Evolutionary conservation across 2,797 vertebrate species (phyloP).

Genomic region (Lagocephalus sceleratus): DNA sequence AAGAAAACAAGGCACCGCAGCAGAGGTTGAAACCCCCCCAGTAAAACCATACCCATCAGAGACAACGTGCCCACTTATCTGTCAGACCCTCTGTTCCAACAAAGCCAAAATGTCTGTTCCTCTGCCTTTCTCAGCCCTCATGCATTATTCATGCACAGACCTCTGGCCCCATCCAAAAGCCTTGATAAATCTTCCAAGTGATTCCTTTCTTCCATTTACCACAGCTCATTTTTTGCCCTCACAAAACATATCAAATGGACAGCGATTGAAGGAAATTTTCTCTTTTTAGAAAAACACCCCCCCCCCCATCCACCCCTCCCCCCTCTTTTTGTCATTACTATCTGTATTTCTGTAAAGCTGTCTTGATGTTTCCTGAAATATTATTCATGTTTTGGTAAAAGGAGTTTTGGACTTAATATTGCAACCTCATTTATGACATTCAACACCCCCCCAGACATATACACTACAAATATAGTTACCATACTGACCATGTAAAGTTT

Average conservation of each 20-base stretch:
- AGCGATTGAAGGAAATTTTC: constrained; percentile 61
- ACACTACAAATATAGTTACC: no score
- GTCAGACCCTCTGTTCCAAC: constrained; percentile 32
- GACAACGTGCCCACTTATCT: constrained; percentile 44
- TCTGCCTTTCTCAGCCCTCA: constrained; percentile 42
- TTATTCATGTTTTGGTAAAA: no score
- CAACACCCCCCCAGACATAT: no score
- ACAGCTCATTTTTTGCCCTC: constrained; percentile 58
- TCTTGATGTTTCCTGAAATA: constrained; percentile 14
- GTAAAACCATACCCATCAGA: constrained; percentile 35
- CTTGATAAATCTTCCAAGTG: constrained; percentile 73
- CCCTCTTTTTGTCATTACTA: constrained; percentile 1
- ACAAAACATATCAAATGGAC: constrained; percentile 61
- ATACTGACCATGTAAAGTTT: no score
- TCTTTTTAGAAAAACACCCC: constrained; percentile 45
- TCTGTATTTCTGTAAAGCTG: constrained; percentile 7
- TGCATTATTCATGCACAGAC: constrained; percentile 73
- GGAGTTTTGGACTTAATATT: no score
- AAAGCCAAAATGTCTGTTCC: constrained; percentile 50
- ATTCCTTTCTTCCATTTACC: constrained; percentile 54
- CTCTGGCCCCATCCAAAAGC: constrained; percentile 67
- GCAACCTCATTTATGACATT: no score
- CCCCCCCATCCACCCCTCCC: constrained; percentile 6
- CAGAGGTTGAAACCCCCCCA: constrained; percentile 22
- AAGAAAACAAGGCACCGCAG: constrained; percentile 11